Evolutionary conservation across 2,888 invertebrate species (phyloP).

Genomic region (Parnassius mnemosyne): DNA sequence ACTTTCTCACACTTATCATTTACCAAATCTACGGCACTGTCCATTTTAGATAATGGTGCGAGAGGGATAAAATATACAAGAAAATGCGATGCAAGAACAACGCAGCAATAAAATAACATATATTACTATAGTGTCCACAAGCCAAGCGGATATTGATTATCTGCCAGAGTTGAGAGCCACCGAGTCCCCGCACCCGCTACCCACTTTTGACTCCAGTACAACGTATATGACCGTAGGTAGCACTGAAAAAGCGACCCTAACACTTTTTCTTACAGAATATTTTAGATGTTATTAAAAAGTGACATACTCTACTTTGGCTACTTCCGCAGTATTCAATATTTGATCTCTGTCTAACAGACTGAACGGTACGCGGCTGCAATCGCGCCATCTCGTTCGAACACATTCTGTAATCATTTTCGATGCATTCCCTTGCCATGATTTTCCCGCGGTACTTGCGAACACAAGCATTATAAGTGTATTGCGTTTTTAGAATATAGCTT

Average conservation of each 20-base stretch:
- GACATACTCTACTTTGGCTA: conserved; percentile 54
- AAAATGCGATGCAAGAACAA: conserved; percentile 44
- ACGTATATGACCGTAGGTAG: conserved; percentile 37
- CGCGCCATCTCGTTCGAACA: conserved; percentile 67
- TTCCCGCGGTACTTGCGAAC: conserved; percentile 66
- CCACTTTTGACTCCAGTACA: conserved; percentile 42
- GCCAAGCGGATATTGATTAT: conserved; percentile 82
- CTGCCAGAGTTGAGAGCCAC: conserved; percentile 81
- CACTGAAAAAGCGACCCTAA: conserved; percentile 54
- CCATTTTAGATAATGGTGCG: conserved; percentile 79
- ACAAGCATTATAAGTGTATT: conserved; percentile 53
- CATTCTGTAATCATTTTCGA: conserved; percentile 79
- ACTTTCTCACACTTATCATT: conserved; percentile 81
- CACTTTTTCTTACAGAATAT: conserved; percentile 44
- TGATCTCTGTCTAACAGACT: conserved; percentile 80
- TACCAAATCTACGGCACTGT: conserved; percentile 81
- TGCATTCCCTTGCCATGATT: conserved; percentile 79
- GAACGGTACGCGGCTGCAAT: conserved; percentile 71
- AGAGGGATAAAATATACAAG: conserved; percentile 50
- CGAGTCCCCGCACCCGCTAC: conserved; percentile 60
- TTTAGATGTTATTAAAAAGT: conserved; percentile 43
- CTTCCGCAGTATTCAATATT: conserved; percentile 71
- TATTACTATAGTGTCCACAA: conserved; percentile 81
- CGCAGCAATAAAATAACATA: conserved; percentile 73
- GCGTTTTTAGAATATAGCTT: conserved; percentile 42